Percentiles rank a stretch among this genome's conserved stretches.
phyloP scores from a whole-genome alignment of 1,140 invertebrate species.

The Prorops nasuta region DNA sequence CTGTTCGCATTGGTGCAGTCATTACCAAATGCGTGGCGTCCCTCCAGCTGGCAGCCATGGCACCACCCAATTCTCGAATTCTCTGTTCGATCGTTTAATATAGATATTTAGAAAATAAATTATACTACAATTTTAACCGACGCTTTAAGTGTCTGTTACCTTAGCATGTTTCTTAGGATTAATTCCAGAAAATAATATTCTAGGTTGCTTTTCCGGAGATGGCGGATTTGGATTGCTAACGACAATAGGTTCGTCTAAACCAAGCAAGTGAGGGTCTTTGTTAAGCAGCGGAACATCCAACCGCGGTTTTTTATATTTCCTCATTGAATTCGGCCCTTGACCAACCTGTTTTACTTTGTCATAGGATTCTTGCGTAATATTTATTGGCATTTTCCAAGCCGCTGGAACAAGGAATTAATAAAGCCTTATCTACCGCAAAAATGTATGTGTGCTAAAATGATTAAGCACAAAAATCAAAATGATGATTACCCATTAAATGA shows the following conservation, averaged over 20 bases:
- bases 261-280: slow-evolving; percentile 50
- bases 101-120: slow-evolving; percentile 2
- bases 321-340: slow-evolving; percentile 53
- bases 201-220: slow-evolving; percentile 49
- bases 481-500: slow-evolving; percentile 80
- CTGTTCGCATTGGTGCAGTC: slow-evolving; percentile 71
- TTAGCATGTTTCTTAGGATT: slow-evolving; percentile 53
- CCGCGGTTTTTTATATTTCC: slow-evolving; percentile 52
- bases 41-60: slow-evolving; percentile 65
- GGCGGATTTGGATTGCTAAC: slow-evolving; percentile 55
- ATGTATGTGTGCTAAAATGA: background rate
- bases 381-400: slow-evolving; percentile 89
- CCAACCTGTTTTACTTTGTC: slow-evolving; percentile 72
- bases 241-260: slow-evolving; percentile 47
- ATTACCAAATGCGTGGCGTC: slow-evolving; percentile 89
- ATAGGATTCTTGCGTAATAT: slow-evolving; percentile 82
- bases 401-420: slow-evolving; percentile 59
- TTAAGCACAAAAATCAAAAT: background rate
- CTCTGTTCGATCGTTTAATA: slow-evolving; percentile 56
- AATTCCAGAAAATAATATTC: slow-evolving; percentile 56
- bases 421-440: background rate
- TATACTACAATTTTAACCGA: background rate
- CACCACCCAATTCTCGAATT: slow-evolving; percentile 74
- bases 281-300: slow-evolving; percentile 45
- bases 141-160: slow-evolving; percentile 30